Evolutionary conservation across 1,140 invertebrate genomes (phyloP), one percentile per base, ranked within the genome.

Genomic region (Orchesella cincta): DNA sequence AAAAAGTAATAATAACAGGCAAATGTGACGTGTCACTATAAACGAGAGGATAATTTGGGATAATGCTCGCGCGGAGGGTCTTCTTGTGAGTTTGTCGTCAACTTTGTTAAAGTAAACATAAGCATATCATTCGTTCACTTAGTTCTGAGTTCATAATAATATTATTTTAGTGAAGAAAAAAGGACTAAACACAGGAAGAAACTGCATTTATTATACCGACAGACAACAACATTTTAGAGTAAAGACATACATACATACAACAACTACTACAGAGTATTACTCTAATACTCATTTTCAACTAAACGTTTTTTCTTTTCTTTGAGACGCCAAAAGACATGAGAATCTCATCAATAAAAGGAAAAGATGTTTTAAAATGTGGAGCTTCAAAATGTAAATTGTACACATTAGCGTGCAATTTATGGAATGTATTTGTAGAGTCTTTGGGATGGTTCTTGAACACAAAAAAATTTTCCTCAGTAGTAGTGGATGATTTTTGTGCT

Each of bases 21-120:
- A 57, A 57, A 57, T 57, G 52, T 57, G 23, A 57, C 52, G 52
- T 57, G 52, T 57, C 52, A 12, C 8, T 5, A 23, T 57, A 57
- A 57, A 57, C 23, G 52, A 57, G 52, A 5, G 23, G 52, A 57
- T 57, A 57, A 57, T 57, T 57, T 57, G 52, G 52, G 52, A 57
- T 57, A 57, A 57, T 57, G 52, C 52, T n/a, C 52, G 23, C 20
- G 39, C 23, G 52, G 52, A 57, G 52, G 52, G 52, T 57, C 52
- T 57, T n/a, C 52, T 46, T 46, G 39, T 57, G 3, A 14, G 52
- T 14, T n/a, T 57, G 52, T 57, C 52, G 52, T 57, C 52, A 57
- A 57, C 8, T n/a, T 57, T 57, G 52, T 57, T n/a, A 57, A 46
- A 57, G 52, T 57, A 57, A 57, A 57, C 52, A 57, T 57, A n/a